Evolutionary conservation across 2,113 vertebrate genomes (phyloP), one percentile per base, ranked within the genome.

Genomic region (Gnathochromis pfefferi): DNA sequence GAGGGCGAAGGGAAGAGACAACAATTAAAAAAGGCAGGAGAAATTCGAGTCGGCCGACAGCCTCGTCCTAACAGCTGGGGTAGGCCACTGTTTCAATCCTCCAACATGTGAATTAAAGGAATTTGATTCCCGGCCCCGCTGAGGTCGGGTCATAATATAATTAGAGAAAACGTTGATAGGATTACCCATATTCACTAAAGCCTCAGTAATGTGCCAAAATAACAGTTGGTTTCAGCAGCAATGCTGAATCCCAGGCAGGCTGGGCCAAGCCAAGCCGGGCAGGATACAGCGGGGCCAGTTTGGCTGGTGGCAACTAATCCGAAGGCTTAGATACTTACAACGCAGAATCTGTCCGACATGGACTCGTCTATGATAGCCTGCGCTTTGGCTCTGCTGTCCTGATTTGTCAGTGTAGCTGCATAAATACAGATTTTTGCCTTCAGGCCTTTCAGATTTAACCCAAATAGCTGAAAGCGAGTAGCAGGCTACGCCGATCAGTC

Each of bases 91-190:
- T 84, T 90, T 88, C 88, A 85, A 88, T 93, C 89, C 87, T 75
- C 84, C 85, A 82, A 84, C 92, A 89, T 80, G 53, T 85, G 87
- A 90, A 92, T 92, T 91, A 91, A 83, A 92, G 87, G 91, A 93
- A 92, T 92, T 90, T 90, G 94, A 94, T 92, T 95, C 85, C 80
- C 8, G 55, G 87, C 88, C 85, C 89, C 28, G 88, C 87, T 92
- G 57, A 94, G 91, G 90, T 81, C 5, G 51, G 91, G 90, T 91
- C 86, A 87, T 93, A 94, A 96, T 94, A 87, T 93, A 91, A 94
- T 96, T 94, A 95, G 84, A 91, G 91, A 65, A 91, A 93, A 92
- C 70, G 81, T 58, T 93, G 93, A 95, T 93, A 88, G 94, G 91
- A 96, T 96, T 96, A 94, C 21, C 70, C 83, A 82, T 85, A 88